Evolutionary conservation across 1,140 invertebrate genomes (phyloP).

Genomic region (Sarcophaga peregrina): DNA sequence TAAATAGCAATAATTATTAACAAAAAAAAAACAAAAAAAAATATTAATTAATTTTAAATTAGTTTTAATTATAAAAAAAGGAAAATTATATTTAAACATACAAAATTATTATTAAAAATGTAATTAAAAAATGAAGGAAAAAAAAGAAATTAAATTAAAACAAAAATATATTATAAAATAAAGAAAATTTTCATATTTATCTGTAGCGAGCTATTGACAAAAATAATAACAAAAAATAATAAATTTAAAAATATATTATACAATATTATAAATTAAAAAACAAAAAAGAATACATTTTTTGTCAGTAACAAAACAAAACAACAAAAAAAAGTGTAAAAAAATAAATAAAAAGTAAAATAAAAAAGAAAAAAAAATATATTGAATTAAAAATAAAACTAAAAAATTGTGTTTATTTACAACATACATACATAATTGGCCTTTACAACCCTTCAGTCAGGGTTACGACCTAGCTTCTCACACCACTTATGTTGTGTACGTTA

Average conservation of each 20-base stretch:
- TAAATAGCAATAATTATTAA: constrained; percentile 29
- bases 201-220: constrained; percentile 39
- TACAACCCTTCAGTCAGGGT: too few species aligned
- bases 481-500: too few species aligned
- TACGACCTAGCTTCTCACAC: too few species aligned
- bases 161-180: not conserved
- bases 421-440: too few species aligned
- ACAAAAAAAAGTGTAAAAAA: constrained; percentile 20
- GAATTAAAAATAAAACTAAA: too few species aligned
- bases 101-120: too few species aligned
- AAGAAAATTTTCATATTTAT: constrained; percentile 37
- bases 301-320: constrained; percentile 21
- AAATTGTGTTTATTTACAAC: too few species aligned
- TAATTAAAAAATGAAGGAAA: too few species aligned
- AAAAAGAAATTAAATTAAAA: not conserved
- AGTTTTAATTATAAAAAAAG: constrained; percentile 25
- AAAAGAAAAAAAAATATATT: constrained; percentile 1
- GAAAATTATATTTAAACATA: too few species aligned
- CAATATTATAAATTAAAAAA: constrained; percentile 23
- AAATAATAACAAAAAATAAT: not conserved
- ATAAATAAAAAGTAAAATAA: constrained; percentile 33
- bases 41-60: constrained; percentile 6
- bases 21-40: not conserved
- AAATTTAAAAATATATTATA: constrained; percentile 37
- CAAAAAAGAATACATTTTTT: constrained; percentile 9